Percentiles rank a stretch among this genome's conserved stretches.
phyloP scores from a whole-genome alignment of 2,888 invertebrate genomes.

The Pteria penguin region DNA sequence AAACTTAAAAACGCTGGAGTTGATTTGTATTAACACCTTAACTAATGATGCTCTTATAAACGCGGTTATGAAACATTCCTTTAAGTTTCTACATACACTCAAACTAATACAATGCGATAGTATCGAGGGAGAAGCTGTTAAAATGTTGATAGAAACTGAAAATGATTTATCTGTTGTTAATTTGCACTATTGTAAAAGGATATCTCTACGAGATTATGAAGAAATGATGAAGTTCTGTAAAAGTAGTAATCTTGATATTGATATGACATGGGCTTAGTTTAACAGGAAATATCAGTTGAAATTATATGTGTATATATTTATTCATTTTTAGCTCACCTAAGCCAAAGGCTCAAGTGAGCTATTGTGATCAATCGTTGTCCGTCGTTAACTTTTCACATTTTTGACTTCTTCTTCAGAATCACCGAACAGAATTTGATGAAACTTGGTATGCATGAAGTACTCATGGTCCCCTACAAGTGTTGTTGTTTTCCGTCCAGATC shows the following conservation, averaged over 20 bases:
- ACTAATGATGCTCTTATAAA: not conserved
- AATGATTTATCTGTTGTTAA: not conserved
- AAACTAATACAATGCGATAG: not conserved
- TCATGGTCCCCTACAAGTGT: no score
- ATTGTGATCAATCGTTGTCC: no score
- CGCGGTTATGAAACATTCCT: not conserved
- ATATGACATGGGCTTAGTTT: not conserved
- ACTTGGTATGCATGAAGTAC: no score
- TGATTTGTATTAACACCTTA: not conserved
- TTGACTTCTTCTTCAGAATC: no score
- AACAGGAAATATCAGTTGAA: no score
- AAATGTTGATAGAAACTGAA: not conserved
- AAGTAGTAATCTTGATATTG: not conserved
- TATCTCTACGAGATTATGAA: not conserved
- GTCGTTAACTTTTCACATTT: no score
- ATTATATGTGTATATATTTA: no score
- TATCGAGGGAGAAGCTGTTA: not conserved
- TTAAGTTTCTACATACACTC: not conserved
- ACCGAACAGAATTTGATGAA: no score
- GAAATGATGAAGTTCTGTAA: not conserved
- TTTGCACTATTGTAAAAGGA: not conserved
- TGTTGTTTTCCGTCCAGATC: no score
- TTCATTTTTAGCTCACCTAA: no score
- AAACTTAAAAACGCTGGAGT: not conserved
- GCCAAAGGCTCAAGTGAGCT: no score